Base-by-base conservation (phyloP, 53 echinoderm and acorn worm species). In the Henricia sp. region DNA sequence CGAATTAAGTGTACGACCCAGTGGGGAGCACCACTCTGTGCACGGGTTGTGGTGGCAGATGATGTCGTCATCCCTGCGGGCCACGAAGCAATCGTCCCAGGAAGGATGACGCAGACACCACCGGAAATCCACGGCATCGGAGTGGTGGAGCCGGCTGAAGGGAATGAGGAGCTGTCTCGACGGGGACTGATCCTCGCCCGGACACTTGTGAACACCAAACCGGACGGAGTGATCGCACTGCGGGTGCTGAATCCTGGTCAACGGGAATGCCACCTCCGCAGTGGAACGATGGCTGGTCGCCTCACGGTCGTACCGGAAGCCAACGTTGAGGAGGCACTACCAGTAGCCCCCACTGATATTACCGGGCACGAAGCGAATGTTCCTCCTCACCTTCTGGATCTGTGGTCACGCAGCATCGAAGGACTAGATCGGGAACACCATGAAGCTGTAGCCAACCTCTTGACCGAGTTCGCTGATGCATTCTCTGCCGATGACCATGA, bases 11-110 rank as follows among this genome's bases (percentile, higher is more conserved):
- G 66, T 39, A 58, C 43, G 2, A 57, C 38, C 24, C 20, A 21
- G 58, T 33, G 50, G 11, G 85, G 85, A 36, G 46, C 72, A 20
- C 39, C 58, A 16, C 42, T 85, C 11, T 39, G 19, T 6, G 43
- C 62, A 6, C 63, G 77, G 39, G 67, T 87, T 8, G 12, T 67
- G 14, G 87, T 77, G 37, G 66, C 32, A 11, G 44, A 55, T 36
- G 62, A 77, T 12, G 51, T 52, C 4, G 38, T 27, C 35, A 23
- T 85, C 2, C 70, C 58, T 39, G 36, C 84, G 0, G 85, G 85
- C 11, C 85, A 84, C 63, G 85, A 84, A 20, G 57, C 44, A 2
- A 51, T 84, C 26, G 28, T 84, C 10, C 40, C 34, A 24, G 84
- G 85, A 6, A 20, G 30, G 43, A 14, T 43, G 20, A 13, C 40